Evolutionary conservation across 2,888 invertebrate species (phyloP).

Genomic region (Chymomyza amoena): DNA sequence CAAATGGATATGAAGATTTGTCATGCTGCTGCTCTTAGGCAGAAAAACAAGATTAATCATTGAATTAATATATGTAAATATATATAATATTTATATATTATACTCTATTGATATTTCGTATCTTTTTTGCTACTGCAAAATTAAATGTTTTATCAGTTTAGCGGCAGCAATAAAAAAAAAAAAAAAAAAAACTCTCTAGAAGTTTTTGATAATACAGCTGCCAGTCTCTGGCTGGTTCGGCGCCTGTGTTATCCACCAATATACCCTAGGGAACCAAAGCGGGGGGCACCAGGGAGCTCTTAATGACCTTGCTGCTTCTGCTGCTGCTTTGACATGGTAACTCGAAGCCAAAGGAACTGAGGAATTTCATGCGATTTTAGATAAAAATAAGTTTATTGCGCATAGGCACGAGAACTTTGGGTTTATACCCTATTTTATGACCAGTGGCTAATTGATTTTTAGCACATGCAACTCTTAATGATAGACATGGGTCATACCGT

Average conservation of each 20-base stretch:
- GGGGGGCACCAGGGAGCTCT: slow-evolving; percentile 1
- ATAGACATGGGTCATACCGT: background rate
- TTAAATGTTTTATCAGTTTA: slow-evolving; percentile 29
- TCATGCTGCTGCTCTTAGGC: background rate
- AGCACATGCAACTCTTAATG: slow-evolving; percentile 2
- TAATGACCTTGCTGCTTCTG: background rate
- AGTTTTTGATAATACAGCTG: background rate
- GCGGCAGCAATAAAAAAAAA: slow-evolving; percentile 11
- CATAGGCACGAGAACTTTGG: background rate
- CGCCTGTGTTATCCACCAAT: slow-evolving; percentile 8
- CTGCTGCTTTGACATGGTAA: background rate
- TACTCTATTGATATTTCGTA: background rate
- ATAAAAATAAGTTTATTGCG: background rate
- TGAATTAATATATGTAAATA: background rate
- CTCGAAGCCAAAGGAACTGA: background rate
- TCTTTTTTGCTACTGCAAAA: slow-evolving; percentile 13
- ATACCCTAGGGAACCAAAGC: slow-evolving; percentile 2
- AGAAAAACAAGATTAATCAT: background rate
- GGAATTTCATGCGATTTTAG: background rate
- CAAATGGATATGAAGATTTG: background rate
- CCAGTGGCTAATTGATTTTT: slow-evolving; percentile 33
- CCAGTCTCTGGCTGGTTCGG: slow-evolving; percentile 25
- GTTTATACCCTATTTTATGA: background rate
- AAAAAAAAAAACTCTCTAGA: slow-evolving; percentile 6
- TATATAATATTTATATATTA: too few relatives aligned